Percentiles rank a stretch among this genome's conserved stretches.
Evolutionary conservation across 2,888 invertebrate species (phyloP).

Genomic region (Mycalesis mineus): DNA sequence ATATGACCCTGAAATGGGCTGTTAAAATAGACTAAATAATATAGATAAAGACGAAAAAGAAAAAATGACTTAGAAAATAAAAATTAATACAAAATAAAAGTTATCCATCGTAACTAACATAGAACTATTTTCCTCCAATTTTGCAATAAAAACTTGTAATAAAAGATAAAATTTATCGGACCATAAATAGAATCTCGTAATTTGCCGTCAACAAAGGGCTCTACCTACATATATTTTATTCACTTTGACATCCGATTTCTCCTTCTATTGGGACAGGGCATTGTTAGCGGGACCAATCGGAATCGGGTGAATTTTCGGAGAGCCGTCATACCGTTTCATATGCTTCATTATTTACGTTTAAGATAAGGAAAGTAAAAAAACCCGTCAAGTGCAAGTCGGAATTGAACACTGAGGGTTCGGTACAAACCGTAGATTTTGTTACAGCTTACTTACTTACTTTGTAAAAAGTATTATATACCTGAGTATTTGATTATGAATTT

Average conservation of each 20-base stretch:
- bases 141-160: slow-evolving; percentile 32
- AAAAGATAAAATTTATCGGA: slow-evolving; percentile 53
- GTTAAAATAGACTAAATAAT: no score
- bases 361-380: no score
- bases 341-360: neutral
- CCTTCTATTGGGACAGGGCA: slow-evolving; percentile 39
- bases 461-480: no score
- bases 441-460: no score
- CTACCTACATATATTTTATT: slow-evolving; percentile 57
- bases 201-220: slow-evolving; percentile 59
- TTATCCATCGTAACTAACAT: neutral
- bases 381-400: no score
- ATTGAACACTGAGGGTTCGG: no score
- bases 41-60: no score
- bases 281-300: slow-evolving; percentile 21
- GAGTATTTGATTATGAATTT: no score
- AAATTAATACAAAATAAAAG: no score
- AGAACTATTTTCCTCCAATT: slow-evolving; percentile 1
- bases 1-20: no score
- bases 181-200: slow-evolving; percentile 60
- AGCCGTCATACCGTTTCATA: neutral
- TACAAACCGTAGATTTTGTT: no score
- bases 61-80: no score
- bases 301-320: neutral
- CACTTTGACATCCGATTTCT: slow-evolving; percentile 60